Evolutionary conservation across 2,888 invertebrate genomes (phyloP).

Genomic region (Drosophila peninsularis): DNA sequence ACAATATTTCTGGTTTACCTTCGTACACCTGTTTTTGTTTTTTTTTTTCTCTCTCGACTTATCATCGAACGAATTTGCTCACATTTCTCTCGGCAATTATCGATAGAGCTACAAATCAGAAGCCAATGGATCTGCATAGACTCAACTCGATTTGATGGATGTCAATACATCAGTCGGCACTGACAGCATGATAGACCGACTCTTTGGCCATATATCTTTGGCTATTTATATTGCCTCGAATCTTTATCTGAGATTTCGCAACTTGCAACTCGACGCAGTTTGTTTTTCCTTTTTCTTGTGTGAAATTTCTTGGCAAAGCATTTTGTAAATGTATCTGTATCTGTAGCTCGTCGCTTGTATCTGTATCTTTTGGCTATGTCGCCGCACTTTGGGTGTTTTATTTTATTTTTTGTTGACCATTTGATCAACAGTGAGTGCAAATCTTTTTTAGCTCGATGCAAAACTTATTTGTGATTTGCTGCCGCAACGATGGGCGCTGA

Average conservation of each 20-base stretch:
- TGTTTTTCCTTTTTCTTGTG: slow-evolving; percentile 7
- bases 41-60: neutral
- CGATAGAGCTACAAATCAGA: neutral
- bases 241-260: slow-evolving; percentile 73
- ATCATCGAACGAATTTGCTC: neutral
- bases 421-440: slow-evolving; percentile 75
- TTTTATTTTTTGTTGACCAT: slow-evolving; percentile 44
- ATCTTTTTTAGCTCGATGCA: slow-evolving; percentile 59
- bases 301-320: slow-evolving; percentile 71
- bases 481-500: slow-evolving; percentile 50
- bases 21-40: neutral
- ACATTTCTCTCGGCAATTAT: slow-evolving; percentile 16
- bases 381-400: slow-evolving; percentile 42
- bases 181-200: slow-evolving; percentile 27
- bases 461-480: slow-evolving; percentile 75
- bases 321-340: slow-evolving; percentile 61
- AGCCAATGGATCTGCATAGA: slow-evolving; percentile 22
- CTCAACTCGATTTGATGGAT: slow-evolving; percentile 51
- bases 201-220: slow-evolving; percentile 49
- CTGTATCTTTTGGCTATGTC: slow-evolving; percentile 43
- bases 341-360: slow-evolving; percentile 33
- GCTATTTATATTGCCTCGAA: slow-evolving; percentile 72
- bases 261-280: slow-evolving; percentile 33
- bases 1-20: neutral
- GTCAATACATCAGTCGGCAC: slow-evolving; percentile 48